Evolutionary conservation across 2,888 invertebrate genomes (phyloP).

Genomic region (Andrena haemorrhoa): DNA sequence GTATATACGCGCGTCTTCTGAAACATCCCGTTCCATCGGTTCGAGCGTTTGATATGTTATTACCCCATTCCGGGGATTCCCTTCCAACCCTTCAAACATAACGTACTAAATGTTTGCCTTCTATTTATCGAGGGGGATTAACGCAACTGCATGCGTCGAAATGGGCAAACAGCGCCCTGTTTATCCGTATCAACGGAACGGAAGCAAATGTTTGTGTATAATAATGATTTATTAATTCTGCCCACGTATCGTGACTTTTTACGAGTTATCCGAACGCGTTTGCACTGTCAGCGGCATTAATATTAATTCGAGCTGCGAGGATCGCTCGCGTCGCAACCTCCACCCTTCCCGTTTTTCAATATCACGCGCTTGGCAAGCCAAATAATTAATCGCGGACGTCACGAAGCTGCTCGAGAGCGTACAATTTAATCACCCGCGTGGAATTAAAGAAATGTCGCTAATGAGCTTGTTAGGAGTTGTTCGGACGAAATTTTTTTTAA

Average conservation of each 20-base stretch:
- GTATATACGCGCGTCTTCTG: not conserved
- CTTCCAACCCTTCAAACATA: not conserved
- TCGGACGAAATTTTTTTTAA: not conserved
- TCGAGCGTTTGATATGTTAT: not conserved
- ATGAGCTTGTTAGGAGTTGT: not conserved
- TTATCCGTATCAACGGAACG: slow-evolving; percentile 12
- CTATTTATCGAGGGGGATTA: slow-evolving; percentile 49
- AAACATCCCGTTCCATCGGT: not conserved
- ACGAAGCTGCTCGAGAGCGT: not conserved
- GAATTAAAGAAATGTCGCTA: not conserved
- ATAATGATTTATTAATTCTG: slow-evolving; percentile 50
- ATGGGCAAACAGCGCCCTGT: slow-evolving; percentile 39
- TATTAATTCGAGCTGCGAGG: slow-evolving; percentile 11
- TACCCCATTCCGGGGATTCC: not conserved
- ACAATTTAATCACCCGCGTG: not conserved
- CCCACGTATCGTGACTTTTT: slow-evolving; percentile 4
- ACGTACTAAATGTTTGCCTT: slow-evolving; percentile 38
- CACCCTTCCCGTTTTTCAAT: not conserved
- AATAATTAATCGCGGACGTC: slow-evolving; percentile 20
- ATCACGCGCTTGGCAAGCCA: not conserved
- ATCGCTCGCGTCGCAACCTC: not conserved
- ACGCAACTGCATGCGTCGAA: slow-evolving; percentile 25
- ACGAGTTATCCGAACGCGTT: not conserved
- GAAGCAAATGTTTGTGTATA: slow-evolving; percentile 34
- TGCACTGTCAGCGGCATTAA: slow-evolving; percentile 2